Base-by-base conservation (phyloP, 1,140 invertebrate species). In the Oryzaephilus surinamensis region DNA sequence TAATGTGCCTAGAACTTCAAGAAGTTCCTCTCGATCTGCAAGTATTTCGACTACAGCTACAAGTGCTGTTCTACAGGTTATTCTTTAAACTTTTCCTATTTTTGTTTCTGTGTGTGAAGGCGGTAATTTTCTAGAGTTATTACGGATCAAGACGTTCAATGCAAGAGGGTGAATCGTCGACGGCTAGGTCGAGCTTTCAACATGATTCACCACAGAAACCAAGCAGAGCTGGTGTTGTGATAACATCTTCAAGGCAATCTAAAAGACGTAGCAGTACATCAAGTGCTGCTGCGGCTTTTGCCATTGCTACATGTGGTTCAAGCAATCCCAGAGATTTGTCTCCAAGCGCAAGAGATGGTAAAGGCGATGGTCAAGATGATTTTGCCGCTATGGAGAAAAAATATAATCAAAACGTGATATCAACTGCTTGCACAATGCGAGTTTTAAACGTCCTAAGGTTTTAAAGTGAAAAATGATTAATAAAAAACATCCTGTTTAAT, bases 351-450 rank as follows among this genome's bases (percentile, higher is more conserved):
- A 23, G 35, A 2, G 35, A 20, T 12, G 33, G 41, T 36, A 27
- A 38, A 32, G 5, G 32, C 16, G 59, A 60, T 13, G 41, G 38
- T 5, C 45, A 51, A 37, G 52, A 51, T 14, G 63, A 62, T 32
- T 62, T 58, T 35, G 62, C 46, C 26, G 54, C 38, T 0, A 65
- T 70, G 16, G 61, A 62, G 29, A 63, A 57, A 16, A 63, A 72
- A 12, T 64, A 81, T 35, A 79, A 89, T 46, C 86, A 92, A 54
- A 88, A 84, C 10, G 82, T 93, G 4, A 87, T 92, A 52, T 90
- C 84, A 18, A 91, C 86, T 2, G 90, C 90, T 14, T 88, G 88
- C 15, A 94, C 89, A 0, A 94, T 94, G 88, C 63, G 91, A 48
- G 90, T 95, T 0, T 66, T 96, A 0, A 92, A 90, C 62, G 88